Base-by-base conservation (phyloP, 2,888 invertebrate species). In the Parnassius orleans region DNA sequence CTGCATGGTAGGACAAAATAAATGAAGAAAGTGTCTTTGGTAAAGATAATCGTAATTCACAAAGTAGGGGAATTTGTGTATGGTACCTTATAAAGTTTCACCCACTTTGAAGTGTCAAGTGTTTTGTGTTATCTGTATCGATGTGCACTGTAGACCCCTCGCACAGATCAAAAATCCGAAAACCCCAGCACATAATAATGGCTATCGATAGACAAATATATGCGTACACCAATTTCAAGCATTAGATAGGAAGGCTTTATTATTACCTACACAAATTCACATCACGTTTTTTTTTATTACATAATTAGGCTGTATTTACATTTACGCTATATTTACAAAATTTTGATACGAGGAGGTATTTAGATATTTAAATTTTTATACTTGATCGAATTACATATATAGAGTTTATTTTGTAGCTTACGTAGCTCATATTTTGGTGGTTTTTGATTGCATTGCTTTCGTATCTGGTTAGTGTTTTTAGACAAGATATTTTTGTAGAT, bases 21-120 rank as follows among this genome's bases (percentile, higher is more conserved):
- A 72, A 72, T 24, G 24, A 24, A 24, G 77, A 63, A 63, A 70
- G 72, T 68, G 70, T 55, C 66, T 68, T 66, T 66, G 66, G 52
- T 42, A 24, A 71, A 72, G 69, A 64, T 61, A 58, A 69, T 71
- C 69, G 65, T 61, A 74, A 72, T 76, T 79, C 81, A 80, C 78
- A 75, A 68, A 69, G 63, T 86, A 87, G 86, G 88, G 86, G 87
- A 87, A 90, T 90, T 90, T 90, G 90, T 90, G 90, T 90, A 90
- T 80, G 90, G 90, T 90, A 88, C 90, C 90, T 90, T 90, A 87
- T 88, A 90, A 91, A 90, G 90, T 91, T 91, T 91, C 90, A 91
- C 90, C 90, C 90, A 87, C 87, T 87, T 77, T 79, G 70, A 77
- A 78, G 77, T 80, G 72, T 75, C 72, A 72, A 78, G 77, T 83